Evolutionary conservation across 1,140 invertebrate species (phyloP), one percentile per base, ranked within the genome.

Genomic region (Goniozus legneri): DNA sequence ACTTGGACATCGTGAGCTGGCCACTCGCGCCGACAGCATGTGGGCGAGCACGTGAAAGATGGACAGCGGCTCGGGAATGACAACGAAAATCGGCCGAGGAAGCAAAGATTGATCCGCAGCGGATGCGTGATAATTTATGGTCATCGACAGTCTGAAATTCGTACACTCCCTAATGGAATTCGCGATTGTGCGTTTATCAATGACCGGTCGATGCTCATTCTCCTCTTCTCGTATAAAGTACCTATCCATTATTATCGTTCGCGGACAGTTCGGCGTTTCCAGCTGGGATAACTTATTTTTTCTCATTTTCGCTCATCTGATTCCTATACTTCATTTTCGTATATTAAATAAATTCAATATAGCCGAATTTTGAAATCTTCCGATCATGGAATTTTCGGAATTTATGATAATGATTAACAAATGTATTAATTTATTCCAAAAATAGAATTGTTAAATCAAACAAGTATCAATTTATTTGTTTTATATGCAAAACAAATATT

Each of bases 101-200:
- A n/a, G 48, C 47, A 56, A 55, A 60, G 65, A 65, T 62, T 64
- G 65, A 65, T 65, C 44, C 36, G 35, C 36, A 44, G 52, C 46
- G 57, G 49, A 60, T 60, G 52, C 56, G 56, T 67, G 66, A 67
- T 67, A n/a, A n/a, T n/a, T n/a, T n/a, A n/a, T n/a, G n/a, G n/a
- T n/a, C n/a, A n/a, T n/a, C n/a, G n/a, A n/a, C n/a, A n/a, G n/a
- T n/a, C n/a, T n/a, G n/a, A n/a, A n/a, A n/a, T n/a, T n/a, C n/a
- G n/a, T n/a, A n/a, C n/a, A 61, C 53, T 58, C 56, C 64, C 64
- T 67, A 65, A 67, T 67, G 65, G 62, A 67, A 58, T 63, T 50
- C 44, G 38, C 64, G 57, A 66, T 67, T 63, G 60, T 66, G 50
- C 44, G 53, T 49, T 57, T 65, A 63, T 64, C 61, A 61, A 64